Base-by-base conservation (phyloP, 2,888 invertebrate species). In the Anthophora plumipes region DNA sequence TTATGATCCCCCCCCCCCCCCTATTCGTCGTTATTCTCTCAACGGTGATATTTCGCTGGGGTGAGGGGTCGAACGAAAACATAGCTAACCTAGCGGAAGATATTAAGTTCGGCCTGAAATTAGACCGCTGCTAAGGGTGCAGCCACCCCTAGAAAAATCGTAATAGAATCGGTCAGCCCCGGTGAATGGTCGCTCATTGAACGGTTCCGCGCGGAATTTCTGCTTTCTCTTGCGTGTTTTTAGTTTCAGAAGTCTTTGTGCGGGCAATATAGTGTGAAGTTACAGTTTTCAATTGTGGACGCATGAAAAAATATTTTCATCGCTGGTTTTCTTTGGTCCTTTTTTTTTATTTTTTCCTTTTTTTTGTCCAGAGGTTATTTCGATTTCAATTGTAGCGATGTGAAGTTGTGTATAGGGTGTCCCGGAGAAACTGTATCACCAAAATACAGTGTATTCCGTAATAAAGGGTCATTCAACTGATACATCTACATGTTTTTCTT, bases 81-180 rank as follows among this genome's bases (percentile, higher is more conserved):
- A 88, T 79, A 85, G 84, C 89, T 88, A 90, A 90, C 86, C 86
- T 87, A 88, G 76, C 82, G 86, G 84, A 89, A 90, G 86, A 88
- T 89, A 90, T 89, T 89, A 86, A 85, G 82, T 87, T 89, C 80
- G 43, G 80, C 76, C 63, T 80, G 73, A 82, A 86, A 90, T 90
- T 86, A 88, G 84, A 84, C 78, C 79, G 79, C 74, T 66, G 37
- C 31, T 55, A 60, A 64, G 63, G 67, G 68, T 25, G 39, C 46
- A 50, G 57, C n/a, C 41, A 17, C 60, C 50, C 76, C 41, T 37
- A 4, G 50, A 52, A 68, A 73, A 82, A 83, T 75, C 43, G 83
- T 70, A 82, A 74, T 67, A 71, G 71, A 74, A 77, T 84, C 83
- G 77, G 25, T 59, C 63, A 39, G 37, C 14, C 22, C 11, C 59